These are phyloP conservation scores for Bilobella aurantiaca DNA, from an alignment of 1,140 invertebrate genomes.

Conservation along the genomic window DNA sequence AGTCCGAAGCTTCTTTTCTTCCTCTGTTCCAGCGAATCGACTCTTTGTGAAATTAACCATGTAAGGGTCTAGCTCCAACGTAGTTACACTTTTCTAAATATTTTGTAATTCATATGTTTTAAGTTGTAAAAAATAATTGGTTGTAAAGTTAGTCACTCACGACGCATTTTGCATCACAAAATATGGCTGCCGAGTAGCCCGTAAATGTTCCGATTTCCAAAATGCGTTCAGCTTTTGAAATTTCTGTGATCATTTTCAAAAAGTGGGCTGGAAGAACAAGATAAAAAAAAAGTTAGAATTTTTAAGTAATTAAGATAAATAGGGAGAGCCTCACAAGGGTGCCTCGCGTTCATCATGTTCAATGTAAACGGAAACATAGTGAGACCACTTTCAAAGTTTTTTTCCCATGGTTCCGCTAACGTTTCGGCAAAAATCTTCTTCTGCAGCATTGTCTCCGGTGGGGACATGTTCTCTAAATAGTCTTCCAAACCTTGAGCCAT, in stretches of 20 bases:
- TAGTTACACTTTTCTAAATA: slow-evolving; percentile 19
- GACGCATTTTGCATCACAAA: slow-evolving; percentile 20
- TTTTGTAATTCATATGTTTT: not conserved
- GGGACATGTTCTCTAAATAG: slow-evolving; percentile 6
- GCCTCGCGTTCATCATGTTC: not conserved
- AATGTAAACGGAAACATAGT: not conserved
- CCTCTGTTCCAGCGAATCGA: slow-evolving; percentile 12
- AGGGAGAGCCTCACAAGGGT: not conserved
- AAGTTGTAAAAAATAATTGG: not conserved
- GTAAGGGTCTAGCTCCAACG: slow-evolving; percentile 26
- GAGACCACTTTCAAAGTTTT: slow-evolving; percentile 4
- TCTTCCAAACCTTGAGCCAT: not conserved
- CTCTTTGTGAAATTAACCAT: slow-evolving; percentile 18
- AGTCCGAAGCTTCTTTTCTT: slow-evolving; percentile 24
- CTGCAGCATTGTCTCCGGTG: not conserved
- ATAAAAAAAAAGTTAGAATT: not conserved
- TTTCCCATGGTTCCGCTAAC: slow-evolving; percentile 5
- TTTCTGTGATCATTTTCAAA: slow-evolving; percentile 19
- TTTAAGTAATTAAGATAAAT: not conserved
- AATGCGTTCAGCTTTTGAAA: slow-evolving; percentile 17
- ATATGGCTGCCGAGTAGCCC: slow-evolving; percentile 25
- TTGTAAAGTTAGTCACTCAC: slow-evolving; percentile 8
- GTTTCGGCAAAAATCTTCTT: slow-evolving; percentile 11
- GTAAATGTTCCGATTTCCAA: slow-evolving; percentile 32
- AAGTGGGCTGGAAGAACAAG: slow-evolving; percentile 19